Conservation (phyloP, 2,797 vertebrate species). For the Helicolenus hilgendorfi region DNA sequence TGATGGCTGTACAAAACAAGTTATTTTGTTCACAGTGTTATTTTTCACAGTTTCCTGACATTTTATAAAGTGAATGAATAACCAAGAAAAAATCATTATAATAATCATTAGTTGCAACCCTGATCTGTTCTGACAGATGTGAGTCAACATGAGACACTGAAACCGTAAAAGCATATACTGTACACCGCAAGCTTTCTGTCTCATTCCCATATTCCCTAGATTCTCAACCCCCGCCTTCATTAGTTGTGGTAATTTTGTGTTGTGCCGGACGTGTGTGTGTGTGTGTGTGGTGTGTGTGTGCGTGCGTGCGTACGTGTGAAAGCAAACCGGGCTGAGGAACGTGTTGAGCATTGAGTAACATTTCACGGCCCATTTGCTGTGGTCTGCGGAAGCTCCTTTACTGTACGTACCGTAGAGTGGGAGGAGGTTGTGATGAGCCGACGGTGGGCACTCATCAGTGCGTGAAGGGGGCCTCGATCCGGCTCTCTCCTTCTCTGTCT, state of each 20-base stretch:
- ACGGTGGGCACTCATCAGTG: conserved; percentile 57
- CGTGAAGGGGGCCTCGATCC: conserved; percentile 68
- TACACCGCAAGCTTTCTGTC: conserved; percentile 6
- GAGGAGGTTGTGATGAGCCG: conserved; percentile 62
- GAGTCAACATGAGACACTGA: neutral
- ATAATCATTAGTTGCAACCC: neutral
- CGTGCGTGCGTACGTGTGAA: conserved; percentile 25
- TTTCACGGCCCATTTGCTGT: conserved; percentile 84
- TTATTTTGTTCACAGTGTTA: neutral
- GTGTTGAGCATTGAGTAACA: conserved; percentile 83
- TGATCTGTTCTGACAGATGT: conserved; percentile 16
- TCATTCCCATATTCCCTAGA: conserved; percentile 33
- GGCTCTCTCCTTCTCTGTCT: conserved; percentile 36
- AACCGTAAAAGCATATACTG: neutral
- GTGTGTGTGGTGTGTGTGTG: conserved; percentile 3
- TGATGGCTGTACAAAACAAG: neutral
- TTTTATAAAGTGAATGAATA: neutral
- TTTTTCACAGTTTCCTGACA: neutral
- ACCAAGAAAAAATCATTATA: neutral
- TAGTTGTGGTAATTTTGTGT: conserved; percentile 55
- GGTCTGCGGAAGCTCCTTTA: conserved; percentile 75
- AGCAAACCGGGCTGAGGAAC: conserved; percentile 48
- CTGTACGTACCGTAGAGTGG: conserved; percentile 62
- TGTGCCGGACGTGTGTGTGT: conserved; percentile 20
- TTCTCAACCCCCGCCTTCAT: conserved; percentile 29